Percentiles rank a stretch among this genome's conserved stretches.
These are phyloP conservation scores for Mongoloraphidia duomilia DNA, from an alignment of 2,888 invertebrate species.

Conservation along the genomic window DNA sequence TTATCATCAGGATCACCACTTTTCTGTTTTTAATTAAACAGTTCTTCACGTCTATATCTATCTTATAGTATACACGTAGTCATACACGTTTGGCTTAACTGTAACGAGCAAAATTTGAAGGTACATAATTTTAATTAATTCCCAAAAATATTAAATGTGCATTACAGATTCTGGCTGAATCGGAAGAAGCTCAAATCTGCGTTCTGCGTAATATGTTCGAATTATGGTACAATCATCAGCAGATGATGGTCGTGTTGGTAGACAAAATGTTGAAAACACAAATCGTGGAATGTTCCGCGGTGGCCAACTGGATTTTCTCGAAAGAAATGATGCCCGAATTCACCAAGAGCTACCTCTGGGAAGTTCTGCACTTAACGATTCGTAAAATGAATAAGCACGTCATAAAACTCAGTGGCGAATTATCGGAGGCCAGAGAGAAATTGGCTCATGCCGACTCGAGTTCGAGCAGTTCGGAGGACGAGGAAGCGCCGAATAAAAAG, in stretches of 20 bases:
- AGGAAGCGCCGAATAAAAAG: conserved; percentile 39
- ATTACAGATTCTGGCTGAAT: conserved; percentile 70
- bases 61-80: too few species aligned
- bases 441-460: conserved; percentile 70
- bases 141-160: neutral
- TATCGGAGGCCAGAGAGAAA: conserved; percentile 75
- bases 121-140: too few species aligned
- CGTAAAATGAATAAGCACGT: conserved; percentile 96
- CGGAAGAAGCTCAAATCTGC: conserved; percentile 91
- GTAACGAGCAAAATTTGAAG: too few species aligned
- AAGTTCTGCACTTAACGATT: conserved; percentile 87
- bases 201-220: conserved; percentile 85
- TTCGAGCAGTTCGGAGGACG: conserved; percentile 70
- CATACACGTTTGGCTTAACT: too few species aligned
- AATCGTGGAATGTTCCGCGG: conserved; percentile 91
- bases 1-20: too few species aligned
- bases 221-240: conserved; percentile 90
- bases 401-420: conserved; percentile 63
- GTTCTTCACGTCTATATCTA: too few species aligned
- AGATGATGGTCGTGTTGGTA: conserved; percentile 91
- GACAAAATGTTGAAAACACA: conserved; percentile 97
- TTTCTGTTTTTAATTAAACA: too few species aligned
- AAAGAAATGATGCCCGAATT: conserved; percentile 85
- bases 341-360: conserved; percentile 92
- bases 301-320: conserved; percentile 96